These are phyloP conservation scores for Mixornis gularis DNA, from an alignment of 2,113 vertebrate genomes.

Conservation along the genomic window DNA sequence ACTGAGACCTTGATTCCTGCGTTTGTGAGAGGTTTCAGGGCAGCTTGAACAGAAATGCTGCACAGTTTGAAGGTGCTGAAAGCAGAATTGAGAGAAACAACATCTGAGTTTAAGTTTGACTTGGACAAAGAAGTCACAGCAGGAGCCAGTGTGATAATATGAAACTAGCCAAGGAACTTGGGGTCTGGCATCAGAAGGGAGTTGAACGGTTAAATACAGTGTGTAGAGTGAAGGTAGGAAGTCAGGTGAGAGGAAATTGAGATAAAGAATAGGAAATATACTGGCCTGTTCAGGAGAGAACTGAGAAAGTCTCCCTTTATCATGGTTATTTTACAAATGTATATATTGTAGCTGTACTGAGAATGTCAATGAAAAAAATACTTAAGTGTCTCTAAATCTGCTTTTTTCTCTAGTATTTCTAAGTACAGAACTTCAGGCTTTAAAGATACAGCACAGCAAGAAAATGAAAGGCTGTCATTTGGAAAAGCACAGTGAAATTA, in stretches of 20 bases:
- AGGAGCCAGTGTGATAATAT: neutral
- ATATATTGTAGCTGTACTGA: neutral
- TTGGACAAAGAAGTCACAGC: neutral
- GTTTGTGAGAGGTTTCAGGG: neutral
- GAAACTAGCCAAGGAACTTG: neutral
- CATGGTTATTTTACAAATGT: neutral
- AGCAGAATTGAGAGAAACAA: neutral
- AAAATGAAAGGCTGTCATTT: constrained; percentile 40
- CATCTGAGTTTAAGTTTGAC: neutral
- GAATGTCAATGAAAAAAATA: neutral
- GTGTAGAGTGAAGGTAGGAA: neutral
- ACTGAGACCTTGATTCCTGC: neutral
- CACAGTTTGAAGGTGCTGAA: neutral
- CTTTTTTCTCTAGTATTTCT: constrained; percentile 82
- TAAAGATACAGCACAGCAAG: constrained; percentile 79
- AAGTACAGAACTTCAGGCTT: constrained; percentile 93
- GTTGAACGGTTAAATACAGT: neutral
- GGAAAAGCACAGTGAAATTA: constrained; percentile 64
- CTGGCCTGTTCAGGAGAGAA: neutral
- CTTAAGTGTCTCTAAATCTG: neutral
- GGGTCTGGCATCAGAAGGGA: neutral
- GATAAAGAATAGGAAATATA: neutral
- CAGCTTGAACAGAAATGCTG: neutral
- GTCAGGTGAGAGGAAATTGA: neutral
- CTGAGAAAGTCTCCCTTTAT: neutral